phyloP scores from a whole-genome alignment of 2,888 invertebrate species.

The Tipula lateralis region DNA sequence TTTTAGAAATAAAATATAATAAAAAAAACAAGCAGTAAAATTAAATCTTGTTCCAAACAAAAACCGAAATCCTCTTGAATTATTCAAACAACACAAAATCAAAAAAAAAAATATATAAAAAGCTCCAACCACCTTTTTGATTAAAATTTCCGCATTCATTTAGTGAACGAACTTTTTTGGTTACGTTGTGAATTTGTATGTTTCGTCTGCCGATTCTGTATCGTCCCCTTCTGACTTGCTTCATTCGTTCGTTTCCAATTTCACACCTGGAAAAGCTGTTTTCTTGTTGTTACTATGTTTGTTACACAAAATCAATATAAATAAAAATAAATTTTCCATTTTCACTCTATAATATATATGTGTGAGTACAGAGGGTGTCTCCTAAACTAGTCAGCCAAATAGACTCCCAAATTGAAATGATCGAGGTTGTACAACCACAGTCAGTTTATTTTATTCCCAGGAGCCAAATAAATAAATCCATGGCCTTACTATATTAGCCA shows the following conservation, averaged over 20 bases:
- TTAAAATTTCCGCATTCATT: not conserved
- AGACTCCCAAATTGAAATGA: no score
- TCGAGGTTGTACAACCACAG: no score
- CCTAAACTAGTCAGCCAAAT: no score
- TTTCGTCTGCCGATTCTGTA: not conserved
- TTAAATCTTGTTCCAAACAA: not conserved
- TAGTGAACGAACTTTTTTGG: not conserved
- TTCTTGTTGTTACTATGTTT: not conserved
- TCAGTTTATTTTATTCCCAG: no score
- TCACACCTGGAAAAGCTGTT: not conserved
- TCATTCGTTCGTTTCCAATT: not conserved
- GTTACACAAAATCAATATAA: not conserved
- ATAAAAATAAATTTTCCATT: constrained; percentile 13
- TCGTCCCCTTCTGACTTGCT: no score
- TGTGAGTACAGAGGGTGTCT: not conserved
- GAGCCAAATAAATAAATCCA: no score
- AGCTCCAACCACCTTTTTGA: not conserved
- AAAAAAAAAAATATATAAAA: not conserved
- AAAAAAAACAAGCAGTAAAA: not conserved
- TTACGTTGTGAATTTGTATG: no score
- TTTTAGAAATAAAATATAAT: not conserved
- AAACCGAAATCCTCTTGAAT: not conserved
- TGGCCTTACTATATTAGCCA: no score
- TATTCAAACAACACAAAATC: not conserved
- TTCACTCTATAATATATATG: not conserved